Conservation (phyloP, 2,888 invertebrate genomes). For the Clistopyga incitator region DNA sequence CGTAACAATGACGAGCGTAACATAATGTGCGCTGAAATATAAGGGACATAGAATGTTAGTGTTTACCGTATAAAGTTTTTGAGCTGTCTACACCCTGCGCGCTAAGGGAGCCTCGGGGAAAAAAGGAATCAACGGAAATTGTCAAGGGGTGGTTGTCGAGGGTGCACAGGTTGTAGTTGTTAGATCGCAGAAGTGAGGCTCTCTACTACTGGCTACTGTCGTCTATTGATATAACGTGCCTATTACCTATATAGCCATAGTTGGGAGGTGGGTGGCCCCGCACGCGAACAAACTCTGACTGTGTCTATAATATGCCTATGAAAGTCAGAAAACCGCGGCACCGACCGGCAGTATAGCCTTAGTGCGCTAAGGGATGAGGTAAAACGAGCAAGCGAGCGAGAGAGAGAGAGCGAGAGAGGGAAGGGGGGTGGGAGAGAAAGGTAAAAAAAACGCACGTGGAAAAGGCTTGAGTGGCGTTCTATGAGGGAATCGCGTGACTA, state of each 20-base stretch:
- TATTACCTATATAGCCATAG: constrained; percentile 32
- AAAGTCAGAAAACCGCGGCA: constrained; percentile 70
- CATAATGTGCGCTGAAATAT: background rate
- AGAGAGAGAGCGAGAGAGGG: constrained; percentile 58
- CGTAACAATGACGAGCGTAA: background rate
- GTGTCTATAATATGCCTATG: constrained; percentile 63
- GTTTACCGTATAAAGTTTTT: constrained; percentile 7
- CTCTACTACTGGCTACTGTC: too few species aligned
- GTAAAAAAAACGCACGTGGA: constrained; percentile 66
- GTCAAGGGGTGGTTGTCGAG: constrained; percentile 31
- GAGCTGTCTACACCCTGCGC: background rate
- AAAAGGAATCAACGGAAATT: constrained; percentile 29
- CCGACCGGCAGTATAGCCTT: constrained; percentile 64
- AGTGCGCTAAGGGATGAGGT: constrained; percentile 28
- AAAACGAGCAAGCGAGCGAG: constrained; percentile 37
- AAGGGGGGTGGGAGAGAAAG: constrained; percentile 74
- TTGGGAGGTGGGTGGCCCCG: constrained; percentile 43
- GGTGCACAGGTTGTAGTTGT: constrained; percentile 34
- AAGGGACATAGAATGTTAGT: background rate
- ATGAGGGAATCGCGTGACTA: constrained; percentile 84
- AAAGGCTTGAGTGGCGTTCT: constrained; percentile 83
- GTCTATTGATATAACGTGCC: constrained; percentile 22
- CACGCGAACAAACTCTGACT: constrained; percentile 67
- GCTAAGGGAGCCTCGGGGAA: background rate
- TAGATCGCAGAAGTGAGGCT: constrained; percentile 15